phyloP scores from a whole-genome alignment of 2,888 invertebrate species.

The Tenthredo amoena region DNA sequence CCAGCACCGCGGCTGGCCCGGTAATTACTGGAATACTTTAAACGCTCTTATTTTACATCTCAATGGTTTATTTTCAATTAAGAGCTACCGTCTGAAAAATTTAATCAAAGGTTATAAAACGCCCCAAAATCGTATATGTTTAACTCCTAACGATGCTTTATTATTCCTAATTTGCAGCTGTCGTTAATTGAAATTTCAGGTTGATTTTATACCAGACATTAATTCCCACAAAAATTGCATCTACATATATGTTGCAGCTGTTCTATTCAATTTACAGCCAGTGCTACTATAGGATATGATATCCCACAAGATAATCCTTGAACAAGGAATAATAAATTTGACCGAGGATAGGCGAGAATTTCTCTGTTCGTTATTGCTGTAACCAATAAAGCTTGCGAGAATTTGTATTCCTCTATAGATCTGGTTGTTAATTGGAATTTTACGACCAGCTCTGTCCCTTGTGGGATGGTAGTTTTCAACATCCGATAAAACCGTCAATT shows the following conservation, averaged over 20 bases:
- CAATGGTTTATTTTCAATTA: constrained; percentile 45
- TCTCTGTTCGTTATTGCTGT: neutral
- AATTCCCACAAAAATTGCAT: constrained; percentile 15
- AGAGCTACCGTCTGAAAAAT: constrained; percentile 35
- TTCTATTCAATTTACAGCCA: neutral
- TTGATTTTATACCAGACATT: neutral
- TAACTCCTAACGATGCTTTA: constrained; percentile 40
- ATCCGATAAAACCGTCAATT: constrained; percentile 64
- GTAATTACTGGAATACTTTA: constrained; percentile 65
- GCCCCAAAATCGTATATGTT: constrained; percentile 14
- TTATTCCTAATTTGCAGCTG: constrained; percentile 33
- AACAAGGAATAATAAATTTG: neutral
- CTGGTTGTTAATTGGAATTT: constrained; percentile 67
- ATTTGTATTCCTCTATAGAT: constrained; percentile 5
- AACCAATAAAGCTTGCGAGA: neutral
- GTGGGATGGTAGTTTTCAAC: constrained; percentile 62
- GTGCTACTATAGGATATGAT: neutral
- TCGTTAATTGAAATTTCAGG: constrained; percentile 19
- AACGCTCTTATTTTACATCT: constrained; percentile 42
- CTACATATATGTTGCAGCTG: neutral
- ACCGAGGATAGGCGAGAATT: neutral
- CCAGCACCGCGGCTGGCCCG: constrained; percentile 57
- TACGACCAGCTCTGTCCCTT: constrained; percentile 63
- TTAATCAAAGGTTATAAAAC: constrained; percentile 38
- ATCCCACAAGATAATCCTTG: neutral